Conservation (phyloP, 1,140 invertebrate species). For the Brachionus asplanchnoidis region DNA sequence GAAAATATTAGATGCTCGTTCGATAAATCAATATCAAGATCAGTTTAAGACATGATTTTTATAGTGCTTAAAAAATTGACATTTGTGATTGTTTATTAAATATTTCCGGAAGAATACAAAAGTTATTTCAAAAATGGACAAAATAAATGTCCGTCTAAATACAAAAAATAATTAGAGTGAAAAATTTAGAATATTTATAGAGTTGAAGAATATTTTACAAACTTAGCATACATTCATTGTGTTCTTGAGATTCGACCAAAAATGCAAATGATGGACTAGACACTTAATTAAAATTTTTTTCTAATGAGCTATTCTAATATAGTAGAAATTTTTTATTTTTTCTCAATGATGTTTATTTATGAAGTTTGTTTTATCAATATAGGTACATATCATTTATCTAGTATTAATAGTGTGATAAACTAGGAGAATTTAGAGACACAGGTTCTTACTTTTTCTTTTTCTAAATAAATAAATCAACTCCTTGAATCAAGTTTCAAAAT, state of each 20-base stretch:
- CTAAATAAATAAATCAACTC: background rate
- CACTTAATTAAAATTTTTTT: background rate
- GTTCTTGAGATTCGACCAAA: background rate
- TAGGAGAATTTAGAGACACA: background rate
- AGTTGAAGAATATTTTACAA: background rate
- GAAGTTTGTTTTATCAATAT: background rate
- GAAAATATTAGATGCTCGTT: too few species aligned
- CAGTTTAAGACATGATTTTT: background rate
- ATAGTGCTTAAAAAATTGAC: background rate
- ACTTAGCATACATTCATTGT: background rate
- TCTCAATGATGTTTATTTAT: background rate
- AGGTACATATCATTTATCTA: background rate
- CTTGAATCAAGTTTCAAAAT: background rate
- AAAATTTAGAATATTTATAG: background rate
- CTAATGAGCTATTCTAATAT: background rate
- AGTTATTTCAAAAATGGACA: background rate
- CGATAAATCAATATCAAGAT: too few species aligned
- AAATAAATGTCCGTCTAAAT: background rate
- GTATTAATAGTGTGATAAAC: background rate
- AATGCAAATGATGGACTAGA: conserved; percentile 1
- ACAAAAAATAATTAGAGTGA: background rate
- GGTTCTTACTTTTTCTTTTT: background rate
- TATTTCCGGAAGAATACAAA: background rate
- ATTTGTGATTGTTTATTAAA: background rate
- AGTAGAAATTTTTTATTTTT: background rate